phyloP scores from a whole-genome alignment of 1,140 invertebrate genomes.

The Sitobion miscanthi region DNA sequence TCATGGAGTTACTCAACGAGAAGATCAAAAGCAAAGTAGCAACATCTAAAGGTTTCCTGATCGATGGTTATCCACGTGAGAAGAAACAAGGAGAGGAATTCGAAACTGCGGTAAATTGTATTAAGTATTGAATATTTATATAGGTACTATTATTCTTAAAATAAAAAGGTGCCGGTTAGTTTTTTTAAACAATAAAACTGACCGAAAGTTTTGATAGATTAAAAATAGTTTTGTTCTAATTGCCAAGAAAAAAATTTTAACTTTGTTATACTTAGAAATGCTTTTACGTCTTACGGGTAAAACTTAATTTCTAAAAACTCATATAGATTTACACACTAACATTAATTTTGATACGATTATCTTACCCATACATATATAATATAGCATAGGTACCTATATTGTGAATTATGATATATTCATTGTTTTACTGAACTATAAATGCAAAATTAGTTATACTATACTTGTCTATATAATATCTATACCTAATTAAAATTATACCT shows the following conservation, averaged over 20 bases:
- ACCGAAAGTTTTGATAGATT: not conserved
- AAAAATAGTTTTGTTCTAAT: not conserved
- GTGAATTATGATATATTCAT: not conserved
- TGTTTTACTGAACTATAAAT: not conserved
- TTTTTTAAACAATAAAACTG: not conserved
- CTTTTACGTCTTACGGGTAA: no score
- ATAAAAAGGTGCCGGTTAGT: not conserved
- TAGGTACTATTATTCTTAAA: not conserved
- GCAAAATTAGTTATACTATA: not conserved
- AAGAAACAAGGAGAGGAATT: slow-evolving; percentile 88
- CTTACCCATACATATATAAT: not conserved
- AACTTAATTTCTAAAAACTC: no score
- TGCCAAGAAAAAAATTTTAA: not conserved
- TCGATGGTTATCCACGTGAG: slow-evolving; percentile 96
- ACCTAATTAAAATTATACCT: no score
- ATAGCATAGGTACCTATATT: no score
- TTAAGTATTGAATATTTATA: not conserved
- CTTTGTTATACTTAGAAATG: no score
- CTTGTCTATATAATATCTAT: no score
- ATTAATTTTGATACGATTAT: no score
- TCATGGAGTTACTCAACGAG: slow-evolving; percentile 85
- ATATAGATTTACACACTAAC: no score
- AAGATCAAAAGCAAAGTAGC: slow-evolving; percentile 76
- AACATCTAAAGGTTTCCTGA: slow-evolving; percentile 86
- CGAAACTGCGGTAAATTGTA: slow-evolving; percentile 71